phyloP scores from a whole-genome alignment of 2,113 vertebrate species.

The Pseudois nayaur region DNA sequence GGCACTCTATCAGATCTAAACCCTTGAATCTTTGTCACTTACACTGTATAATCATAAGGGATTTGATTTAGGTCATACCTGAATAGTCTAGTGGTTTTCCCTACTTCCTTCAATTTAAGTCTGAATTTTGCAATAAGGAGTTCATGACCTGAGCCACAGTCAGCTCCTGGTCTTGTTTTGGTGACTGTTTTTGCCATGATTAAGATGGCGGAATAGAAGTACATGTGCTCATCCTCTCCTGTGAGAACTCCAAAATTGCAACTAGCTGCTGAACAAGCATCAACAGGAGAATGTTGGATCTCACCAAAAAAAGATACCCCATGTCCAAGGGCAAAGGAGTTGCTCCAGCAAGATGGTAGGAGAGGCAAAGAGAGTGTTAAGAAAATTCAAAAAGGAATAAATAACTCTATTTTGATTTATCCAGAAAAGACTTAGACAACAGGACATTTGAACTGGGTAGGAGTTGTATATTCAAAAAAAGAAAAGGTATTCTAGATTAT shows the following conservation, averaged over 20 bases:
- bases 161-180: neutral
- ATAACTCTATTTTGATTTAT: neutral
- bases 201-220: neutral
- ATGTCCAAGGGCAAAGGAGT: neutral
- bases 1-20: neutral
- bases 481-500: constrained; percentile 2
- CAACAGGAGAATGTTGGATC: neutral
- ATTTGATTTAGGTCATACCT: neutral
- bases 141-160: neutral
- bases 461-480: neutral
- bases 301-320: neutral
- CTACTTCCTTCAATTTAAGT: neutral
- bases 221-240: neutral
- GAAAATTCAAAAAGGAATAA: neutral
- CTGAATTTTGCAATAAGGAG: neutral
- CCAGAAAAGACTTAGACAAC: neutral
- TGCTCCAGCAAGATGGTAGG: neutral
- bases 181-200: neutral
- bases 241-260: neutral
- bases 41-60: neutral
- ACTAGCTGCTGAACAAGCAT: neutral
- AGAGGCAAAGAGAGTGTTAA: neutral
- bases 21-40: neutral
- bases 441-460: neutral
- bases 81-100: neutral